These are phyloP conservation scores for Pseudomyrmex pallidus DNA, from an alignment of 1,140 invertebrate genomes.

Conservation along the genomic window DNA sequence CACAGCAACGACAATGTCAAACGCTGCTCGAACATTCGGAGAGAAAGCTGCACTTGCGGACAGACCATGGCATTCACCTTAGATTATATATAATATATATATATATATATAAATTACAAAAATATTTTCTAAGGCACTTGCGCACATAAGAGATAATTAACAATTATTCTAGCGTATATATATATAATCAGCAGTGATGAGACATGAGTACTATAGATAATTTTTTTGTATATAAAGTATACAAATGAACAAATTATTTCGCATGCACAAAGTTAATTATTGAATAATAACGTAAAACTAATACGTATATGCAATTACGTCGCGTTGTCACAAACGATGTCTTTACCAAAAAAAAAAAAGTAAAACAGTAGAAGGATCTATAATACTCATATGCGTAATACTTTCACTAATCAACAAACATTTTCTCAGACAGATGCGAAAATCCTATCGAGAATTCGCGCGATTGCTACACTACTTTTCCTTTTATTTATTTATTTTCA, in stretches of 20 bases:
- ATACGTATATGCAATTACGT: conserved; percentile 12
- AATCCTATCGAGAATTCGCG: too few relatives aligned
- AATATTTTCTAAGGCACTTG: conserved; percentile 79
- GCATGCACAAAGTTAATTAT: conserved; percentile 56
- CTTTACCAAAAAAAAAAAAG: not conserved
- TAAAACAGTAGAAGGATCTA: conserved; percentile 48
- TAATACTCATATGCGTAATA: conserved; percentile 66
- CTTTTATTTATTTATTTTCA: conserved; percentile 24
- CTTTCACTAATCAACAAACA: conserved; percentile 17
- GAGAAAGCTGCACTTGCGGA: conserved; percentile 69
- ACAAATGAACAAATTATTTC: not conserved
- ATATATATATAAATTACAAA: conserved; percentile 74
- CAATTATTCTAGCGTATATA: conserved; percentile 57
- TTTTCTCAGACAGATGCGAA: conserved; percentile 18
- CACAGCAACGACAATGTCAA: conserved; percentile 32
- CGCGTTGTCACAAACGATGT: not conserved
- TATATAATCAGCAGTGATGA: conserved; percentile 28
- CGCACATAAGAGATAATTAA: conserved; percentile 60
- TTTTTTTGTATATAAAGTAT: conserved; percentile 24
- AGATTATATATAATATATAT: not conserved
- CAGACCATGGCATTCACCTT: conserved; percentile 46
- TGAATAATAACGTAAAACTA: conserved; percentile 24
- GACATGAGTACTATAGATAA: conserved; percentile 61
- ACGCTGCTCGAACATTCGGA: conserved; percentile 55
- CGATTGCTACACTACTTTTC: conserved; percentile 9